Percentiles rank a stretch among this genome's conserved stretches.
Evolutionary conservation across 2,888 invertebrate genomes (phyloP).

Genomic region (Cantharis flavilabris): DNA sequence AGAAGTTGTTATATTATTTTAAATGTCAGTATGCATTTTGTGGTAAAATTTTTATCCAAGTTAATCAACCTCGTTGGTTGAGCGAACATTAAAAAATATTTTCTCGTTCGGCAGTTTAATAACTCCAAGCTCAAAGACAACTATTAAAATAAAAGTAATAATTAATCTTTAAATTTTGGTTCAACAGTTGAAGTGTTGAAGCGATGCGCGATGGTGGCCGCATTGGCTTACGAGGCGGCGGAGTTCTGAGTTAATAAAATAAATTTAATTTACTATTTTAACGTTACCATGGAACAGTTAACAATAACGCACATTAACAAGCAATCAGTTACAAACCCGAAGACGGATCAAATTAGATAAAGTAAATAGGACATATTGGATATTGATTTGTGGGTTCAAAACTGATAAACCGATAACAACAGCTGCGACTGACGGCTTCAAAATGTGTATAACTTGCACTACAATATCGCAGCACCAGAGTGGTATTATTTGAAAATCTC

Average conservation of each 20-base stretch:
- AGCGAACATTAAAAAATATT: neutral
- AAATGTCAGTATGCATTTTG: neutral
- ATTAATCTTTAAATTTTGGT: neutral
- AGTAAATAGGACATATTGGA: slow-evolving; percentile 4
- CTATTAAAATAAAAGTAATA: neutral
- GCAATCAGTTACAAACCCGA: neutral
- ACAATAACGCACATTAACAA: neutral
- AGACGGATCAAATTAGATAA: slow-evolving; percentile 4
- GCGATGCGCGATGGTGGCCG: too few relatives aligned
- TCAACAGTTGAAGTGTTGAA: neutral
- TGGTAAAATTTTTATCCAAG: neutral
- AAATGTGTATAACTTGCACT: neutral
- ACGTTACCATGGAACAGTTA: neutral
- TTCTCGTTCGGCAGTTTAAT: neutral
- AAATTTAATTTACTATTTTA: neutral
- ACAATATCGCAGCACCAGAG: slow-evolving; percentile 2
- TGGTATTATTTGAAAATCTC: neutral
- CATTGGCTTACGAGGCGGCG: neutral
- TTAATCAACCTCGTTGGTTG: neutral
- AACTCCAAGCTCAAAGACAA: neutral
- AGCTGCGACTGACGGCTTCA: slow-evolving; percentile 7
- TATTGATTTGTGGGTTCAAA: slow-evolving; percentile 8
- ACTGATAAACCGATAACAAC: slow-evolving; percentile 7
- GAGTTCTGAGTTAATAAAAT: neutral
- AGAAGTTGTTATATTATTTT: neutral